These are phyloP conservation scores for Hypotaenidia okinawae DNA, from an alignment of 2,797 vertebrate species.

Conservation along the genomic window DNA sequence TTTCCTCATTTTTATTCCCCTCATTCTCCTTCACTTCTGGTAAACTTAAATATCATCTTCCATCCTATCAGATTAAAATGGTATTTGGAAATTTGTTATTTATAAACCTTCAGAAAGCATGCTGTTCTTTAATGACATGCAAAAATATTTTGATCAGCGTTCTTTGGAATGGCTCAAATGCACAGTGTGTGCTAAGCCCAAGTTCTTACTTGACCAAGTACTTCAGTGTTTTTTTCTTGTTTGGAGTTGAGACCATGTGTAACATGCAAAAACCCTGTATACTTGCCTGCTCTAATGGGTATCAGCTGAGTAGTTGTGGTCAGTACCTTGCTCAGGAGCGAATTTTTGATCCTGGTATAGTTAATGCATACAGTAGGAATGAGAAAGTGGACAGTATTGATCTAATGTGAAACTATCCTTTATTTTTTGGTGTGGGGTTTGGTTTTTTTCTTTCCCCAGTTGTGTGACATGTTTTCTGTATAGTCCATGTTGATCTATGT, in stretches of 20 bases:
- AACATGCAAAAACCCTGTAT: rapidly evolving
- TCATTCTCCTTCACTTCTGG: background rate
- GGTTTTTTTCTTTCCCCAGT: too few species aligned
- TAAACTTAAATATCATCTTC: background rate
- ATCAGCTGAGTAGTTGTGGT: background rate
- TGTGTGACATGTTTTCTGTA: background rate
- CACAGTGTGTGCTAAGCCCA: background rate
- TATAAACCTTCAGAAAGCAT: background rate
- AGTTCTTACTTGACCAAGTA: background rate
- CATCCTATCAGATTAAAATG: background rate
- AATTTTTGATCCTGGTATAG: background rate
- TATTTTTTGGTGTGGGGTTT: background rate
- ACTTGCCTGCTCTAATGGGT: background rate
- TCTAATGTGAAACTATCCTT: background rate
- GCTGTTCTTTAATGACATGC: background rate
- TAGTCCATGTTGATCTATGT: background rate
- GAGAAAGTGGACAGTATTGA: background rate
- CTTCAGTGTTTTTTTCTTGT: background rate
- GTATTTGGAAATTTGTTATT: background rate
- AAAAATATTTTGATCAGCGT: background rate
- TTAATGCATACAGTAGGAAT: background rate
- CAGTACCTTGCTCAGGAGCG: background rate
- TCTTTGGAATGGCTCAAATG: background rate
- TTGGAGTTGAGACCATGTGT: background rate
- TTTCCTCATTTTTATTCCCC: background rate